A percentile compares a stretch with the other conserved stretches of the same genome.
Conservation (phyloP, 2,113 vertebrate species). For the Lycaon pictus region DNA sequence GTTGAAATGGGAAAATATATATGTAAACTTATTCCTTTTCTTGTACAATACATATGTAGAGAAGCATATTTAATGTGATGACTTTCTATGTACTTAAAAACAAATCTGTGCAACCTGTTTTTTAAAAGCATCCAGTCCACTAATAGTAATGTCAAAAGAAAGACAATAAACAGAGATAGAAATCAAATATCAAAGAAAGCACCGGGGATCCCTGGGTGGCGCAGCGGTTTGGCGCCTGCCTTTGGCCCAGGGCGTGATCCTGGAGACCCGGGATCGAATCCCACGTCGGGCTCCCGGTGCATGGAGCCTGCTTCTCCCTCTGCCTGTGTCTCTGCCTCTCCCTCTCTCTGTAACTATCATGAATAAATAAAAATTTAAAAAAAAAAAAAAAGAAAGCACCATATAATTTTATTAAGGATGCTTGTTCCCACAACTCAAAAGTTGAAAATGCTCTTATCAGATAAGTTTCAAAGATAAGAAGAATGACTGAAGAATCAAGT, state of each 20-base stretch:
- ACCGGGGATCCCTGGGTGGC: no score
- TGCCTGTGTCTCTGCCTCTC: no score
- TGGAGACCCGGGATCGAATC: no score
- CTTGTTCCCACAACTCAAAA: slow-evolving; percentile 75
- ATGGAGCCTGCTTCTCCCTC: no score
- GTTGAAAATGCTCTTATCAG: slow-evolving; percentile 82
- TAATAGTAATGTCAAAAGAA: slow-evolving; percentile 68
- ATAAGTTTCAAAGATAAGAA: slow-evolving; percentile 78
- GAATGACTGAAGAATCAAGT: slow-evolving; percentile 65
- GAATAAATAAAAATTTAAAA: no score
- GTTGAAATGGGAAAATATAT: background rate
- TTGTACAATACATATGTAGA: slow-evolving; percentile 19
- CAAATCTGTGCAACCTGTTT: slow-evolving; percentile 28
- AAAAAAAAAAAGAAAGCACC: slow-evolving; percentile 80
- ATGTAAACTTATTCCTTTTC: background rate
- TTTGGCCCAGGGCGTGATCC: no score
- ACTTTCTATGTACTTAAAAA: slow-evolving; percentile 29
- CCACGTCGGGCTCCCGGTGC: no score
- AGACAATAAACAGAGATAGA: slow-evolving; percentile 71
- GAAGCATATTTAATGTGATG: slow-evolving; percentile 28
- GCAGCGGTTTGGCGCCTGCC: no score
- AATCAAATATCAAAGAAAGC: slow-evolving; percentile 80
- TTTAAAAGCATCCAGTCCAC: slow-evolving; percentile 13
- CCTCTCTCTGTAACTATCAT: no score
- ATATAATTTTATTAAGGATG: slow-evolving; percentile 78